Percentiles rank a stretch among this genome's conserved stretches.
phyloP scores from a whole-genome alignment of 2,113 vertebrate genomes.

The Rana temporaria region DNA sequence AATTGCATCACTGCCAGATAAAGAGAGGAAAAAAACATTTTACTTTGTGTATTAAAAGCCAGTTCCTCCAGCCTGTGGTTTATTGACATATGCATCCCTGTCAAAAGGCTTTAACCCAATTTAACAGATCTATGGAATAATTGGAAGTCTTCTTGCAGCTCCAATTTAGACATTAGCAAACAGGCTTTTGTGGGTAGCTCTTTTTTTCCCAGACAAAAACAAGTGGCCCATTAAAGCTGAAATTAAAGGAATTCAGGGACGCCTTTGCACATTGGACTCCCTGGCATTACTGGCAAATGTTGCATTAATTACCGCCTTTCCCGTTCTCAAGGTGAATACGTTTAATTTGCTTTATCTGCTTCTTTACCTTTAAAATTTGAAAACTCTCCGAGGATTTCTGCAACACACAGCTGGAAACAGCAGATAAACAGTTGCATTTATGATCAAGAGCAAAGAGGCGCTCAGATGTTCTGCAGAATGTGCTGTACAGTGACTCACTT shows the following conservation, averaged over 20 bases:
- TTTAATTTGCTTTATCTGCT: slow-evolving; percentile 67
- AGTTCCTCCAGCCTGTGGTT: neutral
- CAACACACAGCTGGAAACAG: slow-evolving; percentile 80
- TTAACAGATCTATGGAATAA: neutral
- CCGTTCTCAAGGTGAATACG: slow-evolving; percentile 67
- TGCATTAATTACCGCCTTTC: slow-evolving; percentile 54
- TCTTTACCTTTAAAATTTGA: slow-evolving; percentile 66
- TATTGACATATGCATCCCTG: slow-evolving; percentile 17
- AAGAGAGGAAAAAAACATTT: neutral
- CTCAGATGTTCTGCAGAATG: slow-evolving; percentile 72
- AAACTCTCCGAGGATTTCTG: slow-evolving; percentile 74
- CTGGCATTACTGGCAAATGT: slow-evolving; percentile 59
- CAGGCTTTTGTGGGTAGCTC: slow-evolving; percentile 45
- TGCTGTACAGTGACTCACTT: slow-evolving; percentile 70
- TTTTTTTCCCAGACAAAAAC: slow-evolving; percentile 20
- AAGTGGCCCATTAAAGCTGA: slow-evolving; percentile 19
- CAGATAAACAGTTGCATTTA: slow-evolving; percentile 82
- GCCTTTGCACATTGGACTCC: slow-evolving; percentile 50
- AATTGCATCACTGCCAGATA: neutral
- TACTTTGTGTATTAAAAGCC: slow-evolving; percentile 12
- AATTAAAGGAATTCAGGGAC: slow-evolving; percentile 5
- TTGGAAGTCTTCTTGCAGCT: neutral
- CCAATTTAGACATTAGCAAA: neutral
- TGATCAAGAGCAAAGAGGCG: slow-evolving; percentile 69
- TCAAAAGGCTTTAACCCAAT: slow-evolving; percentile 26